Evolutionary conservation across 1,140 invertebrate genomes (phyloP), one percentile per base, ranked within the genome.

Genomic region (Pectinophora gossypiella): DNA sequence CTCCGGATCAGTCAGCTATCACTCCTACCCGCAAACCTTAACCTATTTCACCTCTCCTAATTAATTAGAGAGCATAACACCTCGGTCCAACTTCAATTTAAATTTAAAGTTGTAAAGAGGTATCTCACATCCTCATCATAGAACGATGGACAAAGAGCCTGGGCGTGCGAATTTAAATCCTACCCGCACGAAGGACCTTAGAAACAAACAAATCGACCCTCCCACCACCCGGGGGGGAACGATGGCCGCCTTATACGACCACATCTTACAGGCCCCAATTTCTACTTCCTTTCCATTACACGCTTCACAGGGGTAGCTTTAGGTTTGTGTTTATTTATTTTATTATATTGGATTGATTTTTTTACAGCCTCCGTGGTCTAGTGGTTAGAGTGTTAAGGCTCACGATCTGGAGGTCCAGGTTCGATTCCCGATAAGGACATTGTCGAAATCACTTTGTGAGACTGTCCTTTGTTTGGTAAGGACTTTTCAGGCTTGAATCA

Each of bases 201-300:
- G 79, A 75, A 81, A 79, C 77, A 79, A 84, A 82, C 83, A 86
- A 81, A 84, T 83, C 68, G 73, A 51, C 72, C 67, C 75, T 59
- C 32, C 16, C 65, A 68, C 66, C 57, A 60, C 61, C 50, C 63
- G 2, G 9, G 43, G 51, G 69, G 56, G 62, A 58, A 59, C 61
- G 56, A 66, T 65, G 76, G 75, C 71, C 73, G 78, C 83, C 80
- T 84, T 84, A 74, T 79, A 80, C 80, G 80, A 84, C 80, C 80
- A 70, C 80, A 84, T 86, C 83, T 86, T 86, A 86, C 83, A 80
- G 82, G 76, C 80, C 82, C 78, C 83, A 73, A 83, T 84, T 78
- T 73, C 83, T 83, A 86, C 83, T 86, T 86, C 83, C 83, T 86
- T 86, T 81, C 83, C 83, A 84, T 86, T 86, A 86, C 80, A 78